These are phyloP conservation scores for Sander vitreus DNA, from an alignment of 2,113 vertebrate species.

Conservation along the genomic window DNA sequence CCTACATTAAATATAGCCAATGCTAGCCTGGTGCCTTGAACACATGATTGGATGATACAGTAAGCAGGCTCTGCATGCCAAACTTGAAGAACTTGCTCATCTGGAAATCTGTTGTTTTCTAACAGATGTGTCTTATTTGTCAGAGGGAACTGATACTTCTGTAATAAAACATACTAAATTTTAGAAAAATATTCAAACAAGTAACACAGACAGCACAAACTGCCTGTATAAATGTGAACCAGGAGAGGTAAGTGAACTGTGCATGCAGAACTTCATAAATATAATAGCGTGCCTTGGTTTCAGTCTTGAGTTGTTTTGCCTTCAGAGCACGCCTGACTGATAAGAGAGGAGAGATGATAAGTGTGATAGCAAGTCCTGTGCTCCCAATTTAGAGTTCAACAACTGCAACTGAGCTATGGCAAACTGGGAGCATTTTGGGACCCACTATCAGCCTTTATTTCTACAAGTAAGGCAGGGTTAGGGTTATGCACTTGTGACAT, in stretches of 20 bases:
- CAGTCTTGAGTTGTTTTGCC: slow-evolving; percentile 70
- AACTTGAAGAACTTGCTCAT: slow-evolving; percentile 6
- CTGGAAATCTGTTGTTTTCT: neutral
- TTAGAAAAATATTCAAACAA: neutral
- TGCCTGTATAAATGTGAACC: slow-evolving; percentile 19
- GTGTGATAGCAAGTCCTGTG: slow-evolving; percentile 42
- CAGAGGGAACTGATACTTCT: slow-evolving; percentile 12
- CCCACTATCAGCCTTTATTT: neutral
- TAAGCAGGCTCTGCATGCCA: neutral
- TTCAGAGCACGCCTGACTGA: slow-evolving; percentile 58
- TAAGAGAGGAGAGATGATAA: slow-evolving; percentile 62
- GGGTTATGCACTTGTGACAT: neutral
- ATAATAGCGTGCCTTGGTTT: slow-evolving; percentile 58
- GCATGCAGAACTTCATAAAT: slow-evolving; percentile 61
- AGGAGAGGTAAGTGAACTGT: slow-evolving; percentile 30
- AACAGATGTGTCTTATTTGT: slow-evolving; percentile 35
- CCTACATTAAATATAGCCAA: slow-evolving; percentile 1
- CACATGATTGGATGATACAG: slow-evolving; percentile 6
- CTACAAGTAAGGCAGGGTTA: neutral
- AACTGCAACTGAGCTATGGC: slow-evolving; percentile 22
- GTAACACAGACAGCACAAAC: neutral
- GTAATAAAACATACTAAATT: slow-evolving; percentile 8
- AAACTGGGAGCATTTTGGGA: slow-evolving; percentile 41
- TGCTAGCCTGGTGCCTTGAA: slow-evolving; percentile 15
- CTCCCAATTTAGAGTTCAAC: slow-evolving; percentile 55